A percentile compares a stretch with the other conserved stretches of the same genome.
Conservation (phyloP, 2,888 invertebrate genomes). For the Furcula furcula region DNA sequence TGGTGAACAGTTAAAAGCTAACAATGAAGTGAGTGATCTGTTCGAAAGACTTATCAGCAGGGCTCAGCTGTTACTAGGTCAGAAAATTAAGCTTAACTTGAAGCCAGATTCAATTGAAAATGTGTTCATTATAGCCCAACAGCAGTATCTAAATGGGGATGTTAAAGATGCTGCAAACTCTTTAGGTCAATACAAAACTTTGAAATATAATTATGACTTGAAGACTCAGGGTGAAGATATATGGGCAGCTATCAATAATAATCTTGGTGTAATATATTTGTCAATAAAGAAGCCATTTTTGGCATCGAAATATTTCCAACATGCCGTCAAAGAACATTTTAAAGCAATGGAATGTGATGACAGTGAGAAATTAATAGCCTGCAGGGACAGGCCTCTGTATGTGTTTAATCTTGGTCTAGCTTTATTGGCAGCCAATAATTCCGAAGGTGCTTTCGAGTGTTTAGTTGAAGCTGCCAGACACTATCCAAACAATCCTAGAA, state of each 20-base stretch:
- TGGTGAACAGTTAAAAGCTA: conserved; percentile 56
- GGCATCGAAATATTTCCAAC: conserved; percentile 89
- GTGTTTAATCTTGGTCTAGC: conserved; percentile 93
- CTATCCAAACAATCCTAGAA: conserved; percentile 92
- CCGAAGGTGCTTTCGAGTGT: conserved; percentile 94
- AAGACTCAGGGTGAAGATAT: conserved; percentile 73
- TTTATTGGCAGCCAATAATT: conserved; percentile 89
- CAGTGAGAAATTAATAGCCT: conserved; percentile 61
- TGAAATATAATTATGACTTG: conserved; percentile 63
- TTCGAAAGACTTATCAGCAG: conserved; percentile 65
- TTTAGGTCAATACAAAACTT: conserved; percentile 58
- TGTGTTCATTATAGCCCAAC: conserved; percentile 69
- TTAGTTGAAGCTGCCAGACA: conserved; percentile 92
- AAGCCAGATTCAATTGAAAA: conserved; percentile 71
- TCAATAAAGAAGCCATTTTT: conserved; percentile 91
- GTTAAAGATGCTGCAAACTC: conserved; percentile 63
- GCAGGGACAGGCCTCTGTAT: conserved; percentile 82
- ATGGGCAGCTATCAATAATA: conserved; percentile 86
- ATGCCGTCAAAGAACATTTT: conserved; percentile 88
- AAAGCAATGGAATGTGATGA: conserved; percentile 68
- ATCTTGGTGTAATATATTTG: conserved; percentile 90
- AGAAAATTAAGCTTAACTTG: conserved; percentile 51
- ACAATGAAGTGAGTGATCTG: conserved; percentile 54
- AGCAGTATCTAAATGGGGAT: conserved; percentile 69
- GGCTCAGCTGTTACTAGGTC: conserved; percentile 61